A percentile compares a stretch with the other conserved stretches of the same genome.
These are phyloP conservation scores for Pycnonotus jocosus DNA, from an alignment of 2,113 vertebrate species.

Conservation along the genomic window DNA sequence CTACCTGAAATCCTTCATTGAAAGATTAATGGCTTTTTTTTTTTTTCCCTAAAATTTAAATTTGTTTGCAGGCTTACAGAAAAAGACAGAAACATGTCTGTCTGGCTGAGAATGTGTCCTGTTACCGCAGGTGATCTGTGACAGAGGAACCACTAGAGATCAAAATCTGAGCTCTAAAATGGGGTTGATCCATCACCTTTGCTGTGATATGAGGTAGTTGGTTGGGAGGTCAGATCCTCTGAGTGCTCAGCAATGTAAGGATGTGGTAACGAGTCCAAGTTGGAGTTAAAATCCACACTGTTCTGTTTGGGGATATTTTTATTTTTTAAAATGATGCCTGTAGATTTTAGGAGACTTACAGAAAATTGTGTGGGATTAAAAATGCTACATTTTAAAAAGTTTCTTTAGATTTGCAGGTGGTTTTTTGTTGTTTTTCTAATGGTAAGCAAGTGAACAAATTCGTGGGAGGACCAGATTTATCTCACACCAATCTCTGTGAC, in stretches of 20 bases:
- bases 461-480: background rate
- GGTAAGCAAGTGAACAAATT: background rate
- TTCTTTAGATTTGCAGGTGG: background rate
- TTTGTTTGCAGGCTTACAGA: background rate
- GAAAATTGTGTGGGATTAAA: background rate
- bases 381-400: background rate
- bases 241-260: background rate
- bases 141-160: background rate
- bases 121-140: background rate
- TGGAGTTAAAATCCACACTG: background rate
- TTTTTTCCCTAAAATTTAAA: background rate
- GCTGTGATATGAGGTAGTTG: background rate
- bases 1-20: background rate
- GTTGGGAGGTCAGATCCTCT: background rate
- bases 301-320: background rate
- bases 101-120: background rate
- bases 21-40: background rate
- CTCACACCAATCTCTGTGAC: background rate
- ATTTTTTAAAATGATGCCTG: background rate
- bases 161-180: background rate
- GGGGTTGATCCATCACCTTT: background rate
- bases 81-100: rapidly evolving
- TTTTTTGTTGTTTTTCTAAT: background rate
- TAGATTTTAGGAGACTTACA: background rate
- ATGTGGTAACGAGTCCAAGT: background rate